Base-by-base conservation (phyloP, 2,113 vertebrate species). In the Epinephelus fuscoguttatus region DNA sequence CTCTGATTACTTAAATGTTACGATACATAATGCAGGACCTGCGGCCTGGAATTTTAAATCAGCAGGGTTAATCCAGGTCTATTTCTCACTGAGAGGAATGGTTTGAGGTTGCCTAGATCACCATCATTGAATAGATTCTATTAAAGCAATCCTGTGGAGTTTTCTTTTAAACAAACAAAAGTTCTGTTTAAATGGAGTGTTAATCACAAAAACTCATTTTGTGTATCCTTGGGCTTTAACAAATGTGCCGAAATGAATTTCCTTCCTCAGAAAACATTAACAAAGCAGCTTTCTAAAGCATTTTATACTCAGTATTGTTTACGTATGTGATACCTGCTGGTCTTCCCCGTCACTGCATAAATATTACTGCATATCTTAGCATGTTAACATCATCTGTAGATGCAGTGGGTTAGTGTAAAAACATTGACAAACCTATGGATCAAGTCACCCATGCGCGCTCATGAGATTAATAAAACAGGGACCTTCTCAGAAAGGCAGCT, bases 11-110 rank as follows among this genome's bases (percentile, higher is more conserved):
- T 73, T 71, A 47, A 68, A 81, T 69, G 56, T 69, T 62, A 55
- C 4, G 5, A 86, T 76, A 53, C 59, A 86, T 88, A 78, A 89
- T 80, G 74, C 84, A 85, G 3, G 70, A 71, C 56, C 15, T 45
- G 37, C 19, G 0, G 85, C 3, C 40, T 62, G 66, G 57, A 75
- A 42, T 69, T 42, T 63, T 76, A 75, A 78, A 56, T 56, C 33
- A 80, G 52, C 52, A 42, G 47, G 81, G 59, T 80, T 70, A 79
- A 74, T 45, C 27, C 42, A 33, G 84, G 56, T 61, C 33, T 57
- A 7, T 4, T 19, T 75, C 40, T 33, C 25, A 47, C 40, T 33
- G 55, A 53, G 4, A 53, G 69, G 2, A 18, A 25, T 17, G 30
- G 14, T 66, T 30, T 14, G 27, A 21, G 9, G 42, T 50, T 14